Percentiles rank a stretch among this genome's conserved stretches.
phyloP scores from a whole-genome alignment of 1,140 invertebrate genomes.

The Riptortus pedestris region DNA sequence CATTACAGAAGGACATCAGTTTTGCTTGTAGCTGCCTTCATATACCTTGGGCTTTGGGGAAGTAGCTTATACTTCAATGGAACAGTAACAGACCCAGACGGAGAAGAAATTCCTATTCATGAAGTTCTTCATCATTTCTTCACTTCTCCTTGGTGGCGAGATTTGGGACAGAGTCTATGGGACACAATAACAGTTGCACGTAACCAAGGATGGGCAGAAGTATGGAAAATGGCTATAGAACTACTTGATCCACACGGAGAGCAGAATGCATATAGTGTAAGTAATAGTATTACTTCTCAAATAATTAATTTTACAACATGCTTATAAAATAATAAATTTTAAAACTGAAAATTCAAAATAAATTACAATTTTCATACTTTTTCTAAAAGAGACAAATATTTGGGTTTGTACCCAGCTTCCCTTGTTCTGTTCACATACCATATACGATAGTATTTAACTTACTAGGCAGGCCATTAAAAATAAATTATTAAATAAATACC shows the following conservation, averaged over 20 bases:
- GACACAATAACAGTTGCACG: conserved; percentile 63
- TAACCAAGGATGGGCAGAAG: conserved; percentile 64
- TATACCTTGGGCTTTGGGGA: conserved; percentile 64
- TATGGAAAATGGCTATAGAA: conserved; percentile 78
- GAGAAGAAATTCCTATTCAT: conserved; percentile 73
- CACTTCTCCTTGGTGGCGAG: conserved; percentile 68
- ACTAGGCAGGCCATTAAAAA: too few relatives aligned
- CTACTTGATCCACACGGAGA: conserved; percentile 80
- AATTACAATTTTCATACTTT: too few relatives aligned
- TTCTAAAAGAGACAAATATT: too few relatives aligned
- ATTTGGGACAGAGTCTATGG: conserved; percentile 56
- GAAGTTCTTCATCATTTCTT: conserved; percentile 84
- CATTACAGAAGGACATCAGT: conserved; percentile 39
- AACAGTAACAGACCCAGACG: conserved; percentile 70
- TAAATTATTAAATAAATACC: too few relatives aligned
- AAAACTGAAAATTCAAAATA: too few relatives aligned
- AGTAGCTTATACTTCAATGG: conserved; percentile 85
- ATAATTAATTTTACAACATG: too few relatives aligned
- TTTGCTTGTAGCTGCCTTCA: conserved; percentile 46
- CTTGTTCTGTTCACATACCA: too few relatives aligned
- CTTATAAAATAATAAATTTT: too few relatives aligned
- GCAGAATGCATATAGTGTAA: conserved; percentile 75
- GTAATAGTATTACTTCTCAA: conserved; percentile 4
- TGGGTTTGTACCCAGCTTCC: too few relatives aligned
- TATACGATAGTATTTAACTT: too few relatives aligned